Evolutionary conservation across 2,797 vertebrate genomes (phyloP).

Genomic region (Microhierax caerulescens): DNA sequence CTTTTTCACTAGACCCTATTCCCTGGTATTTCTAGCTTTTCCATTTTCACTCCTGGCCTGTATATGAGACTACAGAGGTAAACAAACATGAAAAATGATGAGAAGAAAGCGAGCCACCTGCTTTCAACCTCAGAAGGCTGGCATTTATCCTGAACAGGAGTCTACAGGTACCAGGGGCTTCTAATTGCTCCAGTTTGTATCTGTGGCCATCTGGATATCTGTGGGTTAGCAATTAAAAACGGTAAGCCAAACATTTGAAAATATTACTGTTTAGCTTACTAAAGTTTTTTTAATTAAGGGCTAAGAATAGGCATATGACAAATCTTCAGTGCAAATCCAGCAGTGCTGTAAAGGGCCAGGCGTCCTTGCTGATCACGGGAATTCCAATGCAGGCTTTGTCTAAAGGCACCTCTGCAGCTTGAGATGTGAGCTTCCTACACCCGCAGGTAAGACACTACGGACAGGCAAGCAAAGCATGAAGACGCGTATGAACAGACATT

Average conservation of each 20-base stretch:
- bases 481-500: rapidly evolving
- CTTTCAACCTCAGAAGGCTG: neutral
- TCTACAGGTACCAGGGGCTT: neutral
- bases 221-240: neutral
- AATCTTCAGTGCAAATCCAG: neutral
- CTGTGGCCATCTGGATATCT: neutral
- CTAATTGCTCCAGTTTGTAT: neutral
- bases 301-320: neutral
- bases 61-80: neutral
- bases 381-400: rapidly evolving
- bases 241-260: neutral
- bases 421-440: rapidly evolving
- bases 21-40: neutral
- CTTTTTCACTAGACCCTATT: neutral
- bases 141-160: neutral
- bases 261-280: neutral
- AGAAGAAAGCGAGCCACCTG: neutral
- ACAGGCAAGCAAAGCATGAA: no score
- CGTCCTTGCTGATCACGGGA: rapidly evolving
- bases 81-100: slow-evolving; percentile 10
- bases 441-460: rapidly evolving
- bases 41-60: neutral
- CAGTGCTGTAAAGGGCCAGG: neutral
- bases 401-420: neutral
- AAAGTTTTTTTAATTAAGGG: neutral